Evolutionary conservation across 2,888 invertebrate species (phyloP), one percentile per base, ranked within the genome.

Genomic region (Cryptocephalus primarius): DNA sequence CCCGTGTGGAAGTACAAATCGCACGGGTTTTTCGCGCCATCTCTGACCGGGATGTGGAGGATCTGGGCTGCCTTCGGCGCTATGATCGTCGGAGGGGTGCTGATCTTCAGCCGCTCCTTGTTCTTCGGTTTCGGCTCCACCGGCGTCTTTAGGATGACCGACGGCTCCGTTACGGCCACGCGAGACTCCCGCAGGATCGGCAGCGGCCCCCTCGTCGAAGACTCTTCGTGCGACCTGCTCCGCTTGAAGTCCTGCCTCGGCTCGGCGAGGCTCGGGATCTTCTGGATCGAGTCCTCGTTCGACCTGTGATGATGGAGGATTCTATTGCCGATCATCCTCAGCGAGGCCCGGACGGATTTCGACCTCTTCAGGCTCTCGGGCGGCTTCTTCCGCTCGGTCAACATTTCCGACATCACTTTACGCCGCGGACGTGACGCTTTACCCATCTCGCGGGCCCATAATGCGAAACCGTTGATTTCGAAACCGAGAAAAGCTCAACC

Each of bases 261-360:
- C 9, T 14, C 13, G 39, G n/a, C n/a, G 40, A 40, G 12, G 13
- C 13, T 40, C 14, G 11, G 10, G 40, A 22, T 12, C 32, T 42
- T 31, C 32, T 32, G 22, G 9, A 32, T 42, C 42, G 50, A 57
- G 1, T 63, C 61, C 40, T 50, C 47, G 14, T 51, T 49, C n/a
- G 56, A 54, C 38, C 59, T 58, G 43, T 50, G 48, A 1, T 56
- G 52, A 8, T 57, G 54, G 11, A 70, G 55, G 72, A 79, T 77
- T 65, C 79, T 78, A 59, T 76, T 75, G 50, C 80, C 77, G 49
- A 85, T 78, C 64, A 80, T 68, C 55, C 83, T 77, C 56, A 85
- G 70, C 55, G 83, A 83, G 56, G 82, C 79, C 59, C 84, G 76
- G 64, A 84, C 82, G 54, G 83, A 83, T 66, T 80, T 76, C 55